Evolutionary conservation across 2,797 vertebrate genomes (phyloP), one percentile per base, ranked within the genome.

Genomic region (Diplodus sargus): DNA sequence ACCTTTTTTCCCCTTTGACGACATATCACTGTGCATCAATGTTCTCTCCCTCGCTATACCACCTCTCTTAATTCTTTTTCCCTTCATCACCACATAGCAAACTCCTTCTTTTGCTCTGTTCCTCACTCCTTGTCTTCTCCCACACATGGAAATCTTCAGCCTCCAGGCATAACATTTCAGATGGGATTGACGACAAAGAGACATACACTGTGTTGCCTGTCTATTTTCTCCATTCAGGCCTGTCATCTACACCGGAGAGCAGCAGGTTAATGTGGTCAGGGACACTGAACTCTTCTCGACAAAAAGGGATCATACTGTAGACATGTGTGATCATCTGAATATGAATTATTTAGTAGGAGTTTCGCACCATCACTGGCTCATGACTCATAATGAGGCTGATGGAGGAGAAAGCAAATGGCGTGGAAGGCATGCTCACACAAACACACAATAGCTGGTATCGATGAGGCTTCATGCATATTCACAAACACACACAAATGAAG

Each of bases 311-410:
- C 58, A 22, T 48, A 28, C 58, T 78, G 68, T 77, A 68, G 81
- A 83, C 4, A 18, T 8, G 30, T 20, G 2, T 14, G 17, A 53
- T 77, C 58, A 77, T 82, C 87, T 87, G 90, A 90, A 89, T 92
- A 70, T 78, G 78, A 91, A 90, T 77, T 48, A 62, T 85, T 87
- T 74, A 75, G 70, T n/a, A 43, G 45, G 73, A 80, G 66, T 78
- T 84, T 87, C 74, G 45, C 79, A 69, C 68, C 72, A 57, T 76
- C 78, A 42, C 82, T 87, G 91, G 92, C 79, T 91, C 89, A 87
- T 81, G 84, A 79, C 76, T 90, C 78, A 78, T 91, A 85, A 92
- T 81, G 82, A 90, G 80, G 65, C 78, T 83, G 86, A 87, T 81
- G 61, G 85, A 81, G 82, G 72, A 54, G 82, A 78, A 70, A 74